Percentiles rank a stretch among this genome's conserved stretches.
phyloP scores from a whole-genome alignment of 2,888 invertebrate genomes.

The Cynaeus angustus region DNA sequence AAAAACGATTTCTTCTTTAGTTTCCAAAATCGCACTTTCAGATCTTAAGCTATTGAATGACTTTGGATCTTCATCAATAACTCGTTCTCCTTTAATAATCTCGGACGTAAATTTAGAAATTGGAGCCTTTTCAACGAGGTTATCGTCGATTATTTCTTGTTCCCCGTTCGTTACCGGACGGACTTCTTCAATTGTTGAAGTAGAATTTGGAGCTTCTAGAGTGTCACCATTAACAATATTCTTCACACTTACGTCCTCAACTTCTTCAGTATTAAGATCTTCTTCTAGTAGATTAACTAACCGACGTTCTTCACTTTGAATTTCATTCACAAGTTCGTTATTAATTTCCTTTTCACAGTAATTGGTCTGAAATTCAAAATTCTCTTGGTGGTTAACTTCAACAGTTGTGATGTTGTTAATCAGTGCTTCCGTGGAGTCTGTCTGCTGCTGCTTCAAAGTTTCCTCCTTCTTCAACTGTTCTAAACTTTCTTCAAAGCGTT shows the following conservation, averaged over 20 bases:
- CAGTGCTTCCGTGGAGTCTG: too few species aligned
- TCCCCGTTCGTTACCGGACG: not conserved
- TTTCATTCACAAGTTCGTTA: conserved; percentile 23
- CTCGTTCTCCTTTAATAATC: too few species aligned
- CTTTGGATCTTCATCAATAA: too few species aligned
- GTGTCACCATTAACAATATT: too few species aligned
- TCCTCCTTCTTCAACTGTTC: conserved; percentile 14
- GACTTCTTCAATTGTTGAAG: not conserved
- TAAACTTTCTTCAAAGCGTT: conserved; percentile 44
- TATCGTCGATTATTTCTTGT: not conserved
- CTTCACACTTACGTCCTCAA: not conserved
- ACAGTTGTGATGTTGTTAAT: not conserved
- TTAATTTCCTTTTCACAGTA: conserved; percentile 5
- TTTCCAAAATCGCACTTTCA: too few species aligned
- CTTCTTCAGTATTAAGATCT: not conserved
- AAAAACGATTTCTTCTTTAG: too few species aligned
- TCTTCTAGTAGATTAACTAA: conserved; percentile 33
- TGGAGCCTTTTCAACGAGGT: not conserved
- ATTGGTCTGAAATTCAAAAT: too few species aligned
- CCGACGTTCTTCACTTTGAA: conserved; percentile 20
- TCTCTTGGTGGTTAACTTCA: conserved; percentile 1
- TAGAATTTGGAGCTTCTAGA: too few species aligned
- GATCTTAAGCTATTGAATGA: too few species aligned
- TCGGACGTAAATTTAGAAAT: too few species aligned
- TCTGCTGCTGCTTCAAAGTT: not conserved